Base-by-base conservation (phyloP, 2,113 vertebrate genomes). In the Mola mola region DNA sequence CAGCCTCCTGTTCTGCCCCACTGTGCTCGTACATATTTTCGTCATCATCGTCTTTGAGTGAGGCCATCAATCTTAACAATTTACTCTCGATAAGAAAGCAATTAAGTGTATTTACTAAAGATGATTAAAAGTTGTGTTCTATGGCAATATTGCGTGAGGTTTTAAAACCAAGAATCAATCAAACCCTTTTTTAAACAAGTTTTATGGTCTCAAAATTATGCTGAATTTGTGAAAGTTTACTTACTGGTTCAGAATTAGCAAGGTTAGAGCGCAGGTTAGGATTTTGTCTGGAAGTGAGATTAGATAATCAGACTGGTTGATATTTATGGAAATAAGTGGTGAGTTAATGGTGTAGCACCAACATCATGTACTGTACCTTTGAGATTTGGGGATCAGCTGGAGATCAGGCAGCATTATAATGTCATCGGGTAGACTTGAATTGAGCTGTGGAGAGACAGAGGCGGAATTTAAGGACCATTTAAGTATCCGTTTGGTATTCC, bases 351-450 rank as follows among this genome's bases (percentile, higher is more conserved):
- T 1, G 11, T 34, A 15, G 8, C 41, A 20, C 24, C 11, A 19
- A 4, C 12, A 34, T 44, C 40, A 19, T 8, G 8, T 40, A 11
- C 7, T 25, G 10, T 33, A 89, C 91, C 86, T 75, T 40, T 16
- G 25, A 38, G 19, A 2, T 60, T 26, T 60, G 28, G 78, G 33
- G 3, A 72, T 59, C 17, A 90, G 55, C 58, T 81, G 74, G 13
- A 92, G 60, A 66, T 88, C 80, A 8, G 91, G 63, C 36, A 92
- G 79, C 0, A 3, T 66, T 80, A 93, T 92, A 15, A 33, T 33
- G 38, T 86, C 28, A 13, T 26, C 40, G 0, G 80, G 71, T 6
- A 92, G 72, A 51, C 55, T 82, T 6, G 46, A 47, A 57, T 75
- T 66, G 26, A 93, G 84, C 92, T 93, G 41, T 24, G 38, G 64